phyloP scores from a whole-genome alignment of 35 echinoderm and acorn worm genomes.

The Heliocidaris tuberculata region DNA sequence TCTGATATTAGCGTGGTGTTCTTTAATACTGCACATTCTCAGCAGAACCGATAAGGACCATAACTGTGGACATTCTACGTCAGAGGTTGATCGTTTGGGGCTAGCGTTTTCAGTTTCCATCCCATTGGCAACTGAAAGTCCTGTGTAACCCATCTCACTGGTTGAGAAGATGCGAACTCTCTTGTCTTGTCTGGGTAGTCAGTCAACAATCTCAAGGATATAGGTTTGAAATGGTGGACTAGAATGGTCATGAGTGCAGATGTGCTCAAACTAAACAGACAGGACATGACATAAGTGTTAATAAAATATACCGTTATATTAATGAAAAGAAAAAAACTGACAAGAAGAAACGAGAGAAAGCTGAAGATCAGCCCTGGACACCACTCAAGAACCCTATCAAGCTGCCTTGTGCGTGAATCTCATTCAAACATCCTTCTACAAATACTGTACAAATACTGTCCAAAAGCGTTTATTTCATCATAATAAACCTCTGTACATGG shows the following conservation, averaged over 20 bases:
- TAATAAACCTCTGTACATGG: slow-evolving; percentile 51
- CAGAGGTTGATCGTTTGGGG: not conserved
- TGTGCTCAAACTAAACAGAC: not conserved
- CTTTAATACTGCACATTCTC: not conserved
- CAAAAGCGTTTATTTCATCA: slow-evolving; percentile 15
- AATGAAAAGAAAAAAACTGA: not conserved
- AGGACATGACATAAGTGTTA: not conserved
- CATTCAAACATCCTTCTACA: slow-evolving; percentile 32
- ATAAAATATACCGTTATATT: not conserved
- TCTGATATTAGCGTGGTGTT: not conserved
- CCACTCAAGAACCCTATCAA: slow-evolving; percentile 38
- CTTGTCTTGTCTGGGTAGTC: not conserved
- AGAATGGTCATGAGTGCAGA: not conserved
- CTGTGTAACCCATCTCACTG: not conserved
- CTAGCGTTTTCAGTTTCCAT: not conserved
- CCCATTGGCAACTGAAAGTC: not conserved
- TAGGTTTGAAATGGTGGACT: not conserved
- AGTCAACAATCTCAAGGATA: not conserved
- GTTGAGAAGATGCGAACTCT: not conserved
- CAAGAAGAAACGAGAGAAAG: not conserved
- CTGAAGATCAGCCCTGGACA: not conserved
- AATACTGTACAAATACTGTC: slow-evolving; percentile 51
- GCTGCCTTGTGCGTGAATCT: slow-evolving; percentile 38
- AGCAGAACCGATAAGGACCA: not conserved
- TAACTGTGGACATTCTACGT: not conserved